Conservation (phyloP, 2,113 vertebrate species). For the Heloderma charlesbogerti region DNA sequence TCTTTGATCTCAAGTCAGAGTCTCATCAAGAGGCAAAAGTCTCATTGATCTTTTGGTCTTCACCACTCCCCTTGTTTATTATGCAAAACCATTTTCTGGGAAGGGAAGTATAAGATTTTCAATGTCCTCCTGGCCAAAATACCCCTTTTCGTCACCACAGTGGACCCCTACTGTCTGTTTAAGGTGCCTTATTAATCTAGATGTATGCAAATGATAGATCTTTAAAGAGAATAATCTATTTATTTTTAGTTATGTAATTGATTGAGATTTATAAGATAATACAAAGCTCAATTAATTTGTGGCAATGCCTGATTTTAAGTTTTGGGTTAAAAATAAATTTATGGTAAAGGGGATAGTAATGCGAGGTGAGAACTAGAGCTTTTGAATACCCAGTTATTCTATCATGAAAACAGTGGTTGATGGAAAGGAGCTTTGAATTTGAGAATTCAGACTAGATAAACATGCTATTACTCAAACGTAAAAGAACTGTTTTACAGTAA, state of each 20-base stretch:
- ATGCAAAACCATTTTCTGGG: neutral
- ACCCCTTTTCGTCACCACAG: neutral
- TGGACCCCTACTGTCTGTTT: neutral
- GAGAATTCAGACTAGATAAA: neutral
- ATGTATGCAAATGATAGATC: neutral
- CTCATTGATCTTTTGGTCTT: neutral
- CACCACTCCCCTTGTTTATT: neutral
- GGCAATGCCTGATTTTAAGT: neutral
- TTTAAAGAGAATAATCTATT: too few relatives aligned
- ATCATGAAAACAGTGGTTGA: neutral
- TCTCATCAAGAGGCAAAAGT: neutral
- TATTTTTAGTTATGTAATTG: too few relatives aligned
- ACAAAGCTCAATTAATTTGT: neutral
- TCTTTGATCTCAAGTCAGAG: neutral
- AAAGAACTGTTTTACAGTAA: neutral
- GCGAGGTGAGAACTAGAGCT: neutral
- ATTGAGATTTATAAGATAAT: neutral
- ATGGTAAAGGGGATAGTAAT: neutral
- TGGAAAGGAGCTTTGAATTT: neutral
- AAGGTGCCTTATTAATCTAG: neutral
- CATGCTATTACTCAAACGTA: neutral
- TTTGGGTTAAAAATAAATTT: neutral
- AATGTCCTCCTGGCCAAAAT: neutral
- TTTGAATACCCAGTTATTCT: too few relatives aligned
- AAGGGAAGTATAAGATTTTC: neutral